Conservation (phyloP, 2,113 vertebrate genomes). For the Genyomyrus donnyi region DNA sequence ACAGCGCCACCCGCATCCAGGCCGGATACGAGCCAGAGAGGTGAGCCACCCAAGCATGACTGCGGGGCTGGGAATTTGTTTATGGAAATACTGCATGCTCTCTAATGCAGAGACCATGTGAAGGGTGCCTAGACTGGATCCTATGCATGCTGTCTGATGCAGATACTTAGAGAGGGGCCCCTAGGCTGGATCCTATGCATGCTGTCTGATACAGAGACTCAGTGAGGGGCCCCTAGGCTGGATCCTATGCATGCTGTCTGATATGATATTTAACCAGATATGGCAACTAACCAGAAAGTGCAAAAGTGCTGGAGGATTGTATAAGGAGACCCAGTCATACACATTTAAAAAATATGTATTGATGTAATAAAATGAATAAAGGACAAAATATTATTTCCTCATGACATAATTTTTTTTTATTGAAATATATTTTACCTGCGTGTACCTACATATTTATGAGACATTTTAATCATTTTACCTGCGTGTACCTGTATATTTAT, state of each 20-base stretch:
- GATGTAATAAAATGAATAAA: background rate
- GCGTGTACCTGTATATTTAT: background rate
- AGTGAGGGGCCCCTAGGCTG: background rate
- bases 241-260: too few relatives aligned
- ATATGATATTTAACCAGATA: background rate
- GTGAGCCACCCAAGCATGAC: constrained; percentile 51
- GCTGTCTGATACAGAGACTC: too few relatives aligned
- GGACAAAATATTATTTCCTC: background rate
- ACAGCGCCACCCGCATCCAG: constrained; percentile 77
- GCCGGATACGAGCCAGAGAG: constrained; percentile 82
- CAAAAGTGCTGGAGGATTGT: too few relatives aligned
- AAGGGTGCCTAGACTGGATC: background rate
- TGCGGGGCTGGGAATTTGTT: background rate
- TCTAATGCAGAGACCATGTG: background rate
- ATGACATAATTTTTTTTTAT: background rate
- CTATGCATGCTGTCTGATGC: background rate
- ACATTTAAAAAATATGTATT: background rate
- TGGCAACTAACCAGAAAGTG: too few relatives aligned
- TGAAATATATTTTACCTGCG: too few relatives aligned
- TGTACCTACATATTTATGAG: background rate
- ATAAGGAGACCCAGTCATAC: background rate
- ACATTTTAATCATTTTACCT: background rate
- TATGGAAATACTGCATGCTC: background rate
- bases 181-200: too few relatives aligned
- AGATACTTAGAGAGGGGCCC: too few relatives aligned